phyloP scores from a whole-genome alignment of 2,888 invertebrate species.

The Isotomurus palustris region DNA sequence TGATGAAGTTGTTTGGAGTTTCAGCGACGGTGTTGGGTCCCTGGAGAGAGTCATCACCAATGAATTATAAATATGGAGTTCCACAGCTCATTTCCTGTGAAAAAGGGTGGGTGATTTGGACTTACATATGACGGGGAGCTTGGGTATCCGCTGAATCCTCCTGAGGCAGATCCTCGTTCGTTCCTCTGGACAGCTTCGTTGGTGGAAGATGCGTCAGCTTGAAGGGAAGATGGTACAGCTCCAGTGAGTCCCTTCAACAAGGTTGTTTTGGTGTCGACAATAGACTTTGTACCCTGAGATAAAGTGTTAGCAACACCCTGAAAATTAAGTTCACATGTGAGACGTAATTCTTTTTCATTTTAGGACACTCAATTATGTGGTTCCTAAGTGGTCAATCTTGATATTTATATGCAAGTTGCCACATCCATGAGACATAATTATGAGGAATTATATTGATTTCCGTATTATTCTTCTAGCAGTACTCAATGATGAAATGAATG shows the following conservation, averaged over 20 bases:
- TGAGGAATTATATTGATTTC: too few relatives aligned
- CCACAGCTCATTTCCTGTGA: neutral
- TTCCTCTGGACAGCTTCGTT: conserved; percentile 45
- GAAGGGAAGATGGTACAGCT: conserved; percentile 40
- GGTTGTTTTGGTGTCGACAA: conserved; percentile 46
- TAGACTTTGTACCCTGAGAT: conserved; percentile 44
- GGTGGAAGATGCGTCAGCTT: conserved; percentile 46
- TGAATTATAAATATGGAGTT: neutral
- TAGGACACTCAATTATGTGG: too few relatives aligned
- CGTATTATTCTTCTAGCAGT: too few relatives aligned
- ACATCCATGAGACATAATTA: too few relatives aligned
- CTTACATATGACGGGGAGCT: conserved; percentile 42
- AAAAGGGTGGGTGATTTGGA: neutral
- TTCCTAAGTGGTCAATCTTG: too few relatives aligned
- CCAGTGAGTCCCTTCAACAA: conserved; percentile 46
- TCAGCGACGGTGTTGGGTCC: conserved; percentile 45
- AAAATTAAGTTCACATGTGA: too few relatives aligned
- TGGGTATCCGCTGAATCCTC: conserved; percentile 44
- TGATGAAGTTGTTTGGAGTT: conserved; percentile 47
- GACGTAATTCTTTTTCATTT: too few relatives aligned
- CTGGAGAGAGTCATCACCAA: conserved; percentile 18
- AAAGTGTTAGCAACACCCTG: conserved; percentile 46
- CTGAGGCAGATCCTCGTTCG: conserved; percentile 40
- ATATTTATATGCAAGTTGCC: too few relatives aligned
- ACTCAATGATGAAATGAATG: too few relatives aligned